A percentile compares a stretch with the other conserved stretches of the same genome.
Conservation (phyloP, 2,113 vertebrate species). For the Xiphophorus hellerii region DNA sequence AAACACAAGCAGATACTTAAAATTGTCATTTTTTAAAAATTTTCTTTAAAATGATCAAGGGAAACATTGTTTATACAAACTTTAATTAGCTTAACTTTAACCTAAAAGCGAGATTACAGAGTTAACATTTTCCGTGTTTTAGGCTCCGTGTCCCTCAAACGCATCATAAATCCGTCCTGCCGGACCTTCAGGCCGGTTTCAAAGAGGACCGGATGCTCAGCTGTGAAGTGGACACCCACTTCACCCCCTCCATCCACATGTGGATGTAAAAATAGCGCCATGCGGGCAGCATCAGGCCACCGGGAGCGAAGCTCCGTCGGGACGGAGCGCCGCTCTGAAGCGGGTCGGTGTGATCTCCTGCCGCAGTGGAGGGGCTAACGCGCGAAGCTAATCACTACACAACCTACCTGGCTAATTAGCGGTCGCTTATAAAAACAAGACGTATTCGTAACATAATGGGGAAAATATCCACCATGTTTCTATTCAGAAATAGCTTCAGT, state of each 20-base stretch:
- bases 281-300: conserved; percentile 11
- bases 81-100: no score
- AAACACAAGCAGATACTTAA: no score
- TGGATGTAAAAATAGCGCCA: conserved; percentile 25
- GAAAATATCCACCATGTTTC: not conserved
- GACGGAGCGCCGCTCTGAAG: not conserved
- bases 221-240: no score
- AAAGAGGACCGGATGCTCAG: not conserved
- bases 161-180: not conserved
- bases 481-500: not conserved
- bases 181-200: not conserved
- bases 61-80: no score
- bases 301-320: not conserved
- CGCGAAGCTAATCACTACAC: not conserved
- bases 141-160: not conserved
- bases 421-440: not conserved
- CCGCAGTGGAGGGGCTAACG: not conserved
- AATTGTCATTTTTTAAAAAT: no score
- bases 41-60: no score
- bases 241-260: not conserved
- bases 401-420: conserved; percentile 1
- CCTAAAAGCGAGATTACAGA: no score
- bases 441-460: not conserved
- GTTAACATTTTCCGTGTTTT: no score
- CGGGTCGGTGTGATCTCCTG: not conserved